A percentile compares a stretch with the other conserved stretches of the same genome.
Conservation (phyloP, 53 echinoderm and acorn worm species). For the Temnopleurus reevesii region DNA sequence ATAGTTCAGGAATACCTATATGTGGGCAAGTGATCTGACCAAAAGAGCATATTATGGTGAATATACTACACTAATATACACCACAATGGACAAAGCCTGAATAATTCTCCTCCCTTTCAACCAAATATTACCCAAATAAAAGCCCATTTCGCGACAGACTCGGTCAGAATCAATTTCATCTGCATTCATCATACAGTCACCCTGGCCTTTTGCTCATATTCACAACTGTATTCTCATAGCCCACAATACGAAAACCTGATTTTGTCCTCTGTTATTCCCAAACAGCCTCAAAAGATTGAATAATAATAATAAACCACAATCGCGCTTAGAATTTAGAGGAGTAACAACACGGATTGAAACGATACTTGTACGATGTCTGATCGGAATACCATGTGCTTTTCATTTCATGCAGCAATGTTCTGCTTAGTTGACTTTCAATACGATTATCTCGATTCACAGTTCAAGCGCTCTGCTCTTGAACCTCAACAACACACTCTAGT, state of each 20-base stretch:
- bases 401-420: constrained; percentile 29
- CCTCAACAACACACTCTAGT: background rate
- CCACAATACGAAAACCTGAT: background rate
- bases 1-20: background rate
- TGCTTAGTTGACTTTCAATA: constrained; percentile 23
- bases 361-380: constrained; percentile 8
- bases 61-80: background rate
- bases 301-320: constrained; percentile 8
- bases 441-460: constrained; percentile 33
- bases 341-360: background rate
- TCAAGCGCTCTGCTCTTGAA: constrained; percentile 34
- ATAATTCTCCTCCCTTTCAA: background rate
- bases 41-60: background rate
- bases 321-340: background rate
- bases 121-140: background rate
- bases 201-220: background rate
- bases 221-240: background rate
- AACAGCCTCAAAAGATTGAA: constrained; percentile 1
- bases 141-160: background rate
- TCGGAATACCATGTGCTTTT: constrained; percentile 22
- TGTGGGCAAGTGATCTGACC: background rate
- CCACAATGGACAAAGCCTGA: background rate
- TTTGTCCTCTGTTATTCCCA: background rate
- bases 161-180: background rate
- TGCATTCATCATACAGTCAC: background rate